Evolutionary conservation across 2,797 vertebrate genomes (phyloP).

Genomic region (Acrossocheilus fasciatus): DNA sequence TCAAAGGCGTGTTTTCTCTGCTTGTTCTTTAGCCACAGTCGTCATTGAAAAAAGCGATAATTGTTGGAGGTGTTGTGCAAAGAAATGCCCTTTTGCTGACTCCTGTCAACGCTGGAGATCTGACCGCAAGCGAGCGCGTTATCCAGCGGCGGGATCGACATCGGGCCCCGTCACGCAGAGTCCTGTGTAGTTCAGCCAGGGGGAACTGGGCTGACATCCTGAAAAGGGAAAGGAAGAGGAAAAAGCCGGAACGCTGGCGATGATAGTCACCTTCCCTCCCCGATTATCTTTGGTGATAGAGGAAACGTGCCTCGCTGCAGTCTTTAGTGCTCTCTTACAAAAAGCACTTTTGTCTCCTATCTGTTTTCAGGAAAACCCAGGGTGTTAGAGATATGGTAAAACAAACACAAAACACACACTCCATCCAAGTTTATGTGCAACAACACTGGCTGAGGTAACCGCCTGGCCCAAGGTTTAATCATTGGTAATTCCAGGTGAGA

Average conservation of each 20-base stretch:
- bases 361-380: constrained; percentile 50
- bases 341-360: constrained; percentile 43
- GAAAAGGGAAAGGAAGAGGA: constrained; percentile 50
- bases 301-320: constrained; percentile 34
- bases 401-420: constrained; percentile 41
- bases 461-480: constrained; percentile 44
- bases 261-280: constrained; percentile 56
- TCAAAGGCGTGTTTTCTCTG: constrained; percentile 57
- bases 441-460: constrained; percentile 15
- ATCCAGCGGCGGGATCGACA: constrained; percentile 43
- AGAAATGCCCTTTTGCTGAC: constrained; percentile 47
- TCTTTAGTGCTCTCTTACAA: constrained; percentile 23
- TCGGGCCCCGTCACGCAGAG: not conserved
- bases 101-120: constrained; percentile 58
- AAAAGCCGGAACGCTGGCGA: constrained; percentile 49
- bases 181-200: constrained; percentile 54
- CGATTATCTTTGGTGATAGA: constrained; percentile 45
- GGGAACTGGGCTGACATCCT: constrained; percentile 52
- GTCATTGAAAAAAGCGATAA: constrained; percentile 47
- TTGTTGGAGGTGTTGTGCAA: constrained; percentile 66
- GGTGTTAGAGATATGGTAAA: constrained; percentile 55
- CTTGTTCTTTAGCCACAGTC: constrained; percentile 64
- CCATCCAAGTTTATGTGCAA: constrained; percentile 32
- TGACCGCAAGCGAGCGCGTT: constrained; percentile 61
- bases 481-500: constrained; percentile 54